These are phyloP conservation scores for Delia radicum DNA, from an alignment of 1,140 invertebrate genomes.

Conservation along the genomic window DNA sequence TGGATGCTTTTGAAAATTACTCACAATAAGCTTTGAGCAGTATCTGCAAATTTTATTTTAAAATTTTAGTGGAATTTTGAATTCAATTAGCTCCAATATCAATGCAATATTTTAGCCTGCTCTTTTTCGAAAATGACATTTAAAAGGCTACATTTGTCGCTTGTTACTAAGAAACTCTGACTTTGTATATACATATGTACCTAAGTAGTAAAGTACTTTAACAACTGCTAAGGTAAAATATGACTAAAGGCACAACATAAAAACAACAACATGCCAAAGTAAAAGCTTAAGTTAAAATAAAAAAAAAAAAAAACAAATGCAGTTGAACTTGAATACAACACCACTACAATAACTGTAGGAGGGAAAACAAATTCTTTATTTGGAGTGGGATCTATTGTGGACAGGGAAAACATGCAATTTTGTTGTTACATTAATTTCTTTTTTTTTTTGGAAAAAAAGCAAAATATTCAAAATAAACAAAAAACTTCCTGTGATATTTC, in stretches of 20 bases:
- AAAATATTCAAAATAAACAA: background rate
- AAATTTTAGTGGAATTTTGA: too few species aligned
- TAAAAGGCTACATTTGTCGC: too few species aligned
- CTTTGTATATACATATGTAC: too few species aligned
- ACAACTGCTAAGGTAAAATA: background rate
- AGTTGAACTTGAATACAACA: conserved; percentile 1
- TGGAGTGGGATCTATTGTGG: background rate
- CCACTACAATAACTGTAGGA: background rate
- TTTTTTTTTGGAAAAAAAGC: background rate
- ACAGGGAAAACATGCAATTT: background rate
- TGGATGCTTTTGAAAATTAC: too few species aligned
- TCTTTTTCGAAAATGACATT: too few species aligned
- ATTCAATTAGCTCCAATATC: too few species aligned
- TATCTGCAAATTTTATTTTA: too few species aligned
- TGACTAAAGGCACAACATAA: background rate
- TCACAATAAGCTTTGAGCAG: too few species aligned
- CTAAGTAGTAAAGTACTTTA: background rate
- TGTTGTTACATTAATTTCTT: background rate
- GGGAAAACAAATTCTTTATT: background rate
- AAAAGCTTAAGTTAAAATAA: background rate
- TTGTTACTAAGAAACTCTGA: too few species aligned
- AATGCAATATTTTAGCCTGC: too few species aligned
- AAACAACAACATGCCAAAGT: background rate
- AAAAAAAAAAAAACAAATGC: background rate
- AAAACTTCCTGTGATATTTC: conserved; percentile 1